These are phyloP conservation scores for Daktulosphaira vitifoliae DNA, from an alignment of 1,140 invertebrate species.

Conservation along the genomic window DNA sequence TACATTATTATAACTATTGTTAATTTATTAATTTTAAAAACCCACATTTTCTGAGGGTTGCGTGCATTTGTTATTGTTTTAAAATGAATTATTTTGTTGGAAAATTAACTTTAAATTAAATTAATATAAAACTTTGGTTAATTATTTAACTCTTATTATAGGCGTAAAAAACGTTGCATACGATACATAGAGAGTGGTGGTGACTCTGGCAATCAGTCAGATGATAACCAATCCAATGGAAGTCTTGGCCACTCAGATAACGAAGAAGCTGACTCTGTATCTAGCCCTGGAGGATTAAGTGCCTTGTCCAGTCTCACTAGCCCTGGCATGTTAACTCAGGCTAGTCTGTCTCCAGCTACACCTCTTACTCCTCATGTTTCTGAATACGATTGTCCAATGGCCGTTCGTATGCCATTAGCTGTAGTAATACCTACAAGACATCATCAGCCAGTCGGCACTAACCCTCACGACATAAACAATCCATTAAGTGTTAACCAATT, in stretches of 20 bases:
- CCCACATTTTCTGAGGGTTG: conserved; percentile 32
- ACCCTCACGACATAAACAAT: conserved; percentile 83
- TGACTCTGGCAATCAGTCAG: conserved; percentile 62
- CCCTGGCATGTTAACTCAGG: conserved; percentile 49
- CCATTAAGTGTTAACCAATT: conserved; percentile 79
- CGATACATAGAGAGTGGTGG: conserved; percentile 75
- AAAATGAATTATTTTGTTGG: conserved; percentile 1
- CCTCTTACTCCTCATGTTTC: conserved; percentile 48
- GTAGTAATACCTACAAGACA: conserved; percentile 50
- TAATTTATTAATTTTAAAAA: background rate
- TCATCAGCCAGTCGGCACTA: conserved; percentile 65
- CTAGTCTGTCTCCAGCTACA: conserved; percentile 46
- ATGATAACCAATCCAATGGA: conserved; percentile 65
- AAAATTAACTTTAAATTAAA: background rate
- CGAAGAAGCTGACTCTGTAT: conserved; percentile 59
- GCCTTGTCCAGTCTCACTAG: conserved; percentile 69
- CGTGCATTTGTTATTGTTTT: conserved; percentile 22
- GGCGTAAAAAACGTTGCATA: conserved; percentile 98
- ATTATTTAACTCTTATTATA: conserved; percentile 50
- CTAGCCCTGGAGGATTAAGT: conserved; percentile 65
- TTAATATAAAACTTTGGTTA: too few relatives aligned
- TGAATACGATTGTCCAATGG: conserved; percentile 40
- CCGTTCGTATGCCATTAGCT: conserved; percentile 41
- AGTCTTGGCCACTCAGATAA: conserved; percentile 58
- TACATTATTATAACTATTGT: too few relatives aligned